Evolutionary conservation across 2,888 invertebrate genomes (phyloP).

Genomic region (Eupsilia transversa): DNA sequence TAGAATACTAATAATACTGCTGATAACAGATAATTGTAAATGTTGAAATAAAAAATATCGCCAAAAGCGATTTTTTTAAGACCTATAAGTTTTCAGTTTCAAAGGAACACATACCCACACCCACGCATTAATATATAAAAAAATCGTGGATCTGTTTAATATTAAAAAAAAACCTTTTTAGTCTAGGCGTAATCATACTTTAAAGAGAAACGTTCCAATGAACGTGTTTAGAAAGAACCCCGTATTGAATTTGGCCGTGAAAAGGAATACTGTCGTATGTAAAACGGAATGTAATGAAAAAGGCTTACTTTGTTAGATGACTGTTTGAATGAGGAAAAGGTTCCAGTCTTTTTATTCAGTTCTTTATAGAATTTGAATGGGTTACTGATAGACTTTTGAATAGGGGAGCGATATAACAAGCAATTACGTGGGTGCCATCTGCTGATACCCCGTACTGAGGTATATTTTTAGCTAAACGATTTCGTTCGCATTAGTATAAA

Average conservation of each 20-base stretch:
- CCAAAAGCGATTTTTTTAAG: not conserved
- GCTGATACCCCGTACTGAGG: constrained; percentile 31
- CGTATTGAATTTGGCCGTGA: constrained; percentile 62
- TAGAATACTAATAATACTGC: not conserved
- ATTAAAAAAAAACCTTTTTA: constrained; percentile 11
- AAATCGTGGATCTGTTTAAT: constrained; percentile 1
- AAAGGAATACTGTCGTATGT: constrained; percentile 62
- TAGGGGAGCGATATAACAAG: constrained; percentile 40
- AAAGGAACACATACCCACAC: not conserved
- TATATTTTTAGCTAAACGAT: constrained; percentile 7
- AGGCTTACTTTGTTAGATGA: constrained; percentile 57
- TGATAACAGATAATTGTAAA: not conserved
- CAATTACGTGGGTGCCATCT: constrained; percentile 57
- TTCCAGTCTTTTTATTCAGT: constrained; percentile 46
- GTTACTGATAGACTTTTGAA: constrained; percentile 53
- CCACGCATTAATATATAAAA: not conserved
- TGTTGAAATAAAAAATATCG: not conserved
- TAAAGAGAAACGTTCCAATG: constrained; percentile 32
- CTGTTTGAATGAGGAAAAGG: constrained; percentile 60
- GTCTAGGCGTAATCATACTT: constrained; percentile 18
- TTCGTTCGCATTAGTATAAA: not conserved
- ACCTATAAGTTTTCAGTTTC: no score
- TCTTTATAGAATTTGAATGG: constrained; percentile 56
- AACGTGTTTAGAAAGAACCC: constrained; percentile 47
- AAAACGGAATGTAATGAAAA: constrained; percentile 66